Conservation (phyloP, 2,888 invertebrate species). For the Lordiphosa andalusiaca region DNA sequence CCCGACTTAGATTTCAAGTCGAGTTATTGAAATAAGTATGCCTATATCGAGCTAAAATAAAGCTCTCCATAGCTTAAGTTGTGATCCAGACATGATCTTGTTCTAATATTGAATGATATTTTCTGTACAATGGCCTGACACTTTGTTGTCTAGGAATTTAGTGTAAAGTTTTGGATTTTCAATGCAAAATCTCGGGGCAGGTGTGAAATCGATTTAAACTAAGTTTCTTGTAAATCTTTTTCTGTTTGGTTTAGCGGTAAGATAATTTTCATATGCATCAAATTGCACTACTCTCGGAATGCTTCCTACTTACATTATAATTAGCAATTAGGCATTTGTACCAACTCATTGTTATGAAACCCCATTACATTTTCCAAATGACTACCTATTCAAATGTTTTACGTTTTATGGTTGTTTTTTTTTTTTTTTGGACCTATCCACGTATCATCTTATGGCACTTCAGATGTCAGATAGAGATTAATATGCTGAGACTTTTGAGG, state of each 20-base stretch:
- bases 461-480: slow-evolving; percentile 28
- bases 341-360: slow-evolving; percentile 38
- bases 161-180: too few relatives aligned
- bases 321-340: slow-evolving; percentile 30
- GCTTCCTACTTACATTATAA: background rate
- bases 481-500: slow-evolving; percentile 44
- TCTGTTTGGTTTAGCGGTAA: background rate
- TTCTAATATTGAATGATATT: too few relatives aligned
- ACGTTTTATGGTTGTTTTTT: background rate
- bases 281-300: slow-evolving; percentile 1
- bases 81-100: too few relatives aligned
- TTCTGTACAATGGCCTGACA: too few relatives aligned
- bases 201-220: too few relatives aligned
- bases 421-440: slow-evolving; percentile 28
- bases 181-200: too few relatives aligned
- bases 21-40: too few relatives aligned
- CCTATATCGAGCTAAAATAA: too few relatives aligned
- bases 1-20: too few relatives aligned
- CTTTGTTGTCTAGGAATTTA: too few relatives aligned
- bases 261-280: slow-evolving; percentile 1
- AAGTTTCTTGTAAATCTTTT: too few relatives aligned
- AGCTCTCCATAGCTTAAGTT: too few relatives aligned
- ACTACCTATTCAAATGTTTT: slow-evolving; percentile 41
- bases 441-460: slow-evolving; percentile 42
- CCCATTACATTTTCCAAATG: slow-evolving; percentile 37